Evolutionary conservation across 2,797 vertebrate species (phyloP).

Genomic region (Parambassis ranga): DNA sequence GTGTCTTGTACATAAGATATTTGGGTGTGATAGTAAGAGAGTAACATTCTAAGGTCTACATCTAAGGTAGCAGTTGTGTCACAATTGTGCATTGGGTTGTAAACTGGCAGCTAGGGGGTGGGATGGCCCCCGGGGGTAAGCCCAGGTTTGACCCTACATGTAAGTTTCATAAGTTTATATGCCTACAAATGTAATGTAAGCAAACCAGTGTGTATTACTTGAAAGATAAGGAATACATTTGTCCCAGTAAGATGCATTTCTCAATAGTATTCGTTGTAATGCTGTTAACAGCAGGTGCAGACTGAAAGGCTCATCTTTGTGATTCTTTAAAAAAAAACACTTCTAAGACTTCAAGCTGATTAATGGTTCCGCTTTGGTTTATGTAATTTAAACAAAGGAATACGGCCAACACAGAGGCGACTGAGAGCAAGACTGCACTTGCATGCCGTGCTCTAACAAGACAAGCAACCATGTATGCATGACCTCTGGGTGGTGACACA

Average conservation of each 20-base stretch:
- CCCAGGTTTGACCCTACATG: neutral
- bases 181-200: too few relatives aligned
- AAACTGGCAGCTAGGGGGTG: neutral
- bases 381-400: too few relatives aligned
- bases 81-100: neutral
- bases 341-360: neutral
- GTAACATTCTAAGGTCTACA: constrained; percentile 7
- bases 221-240: too few relatives aligned
- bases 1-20: constrained; percentile 7
- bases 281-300: neutral
- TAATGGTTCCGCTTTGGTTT: too few relatives aligned
- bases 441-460: too few relatives aligned
- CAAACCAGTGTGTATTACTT: too few relatives aligned
- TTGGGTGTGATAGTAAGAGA: constrained; percentile 6
- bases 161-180: neutral
- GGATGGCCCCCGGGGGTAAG: neutral
- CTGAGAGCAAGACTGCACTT: too few relatives aligned
- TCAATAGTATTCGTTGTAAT: neutral
- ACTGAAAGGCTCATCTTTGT: neutral
- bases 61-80: constrained; percentile 1
- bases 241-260: too few relatives aligned
- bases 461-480: too few relatives aligned
- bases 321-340: neutral
- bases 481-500: too few relatives aligned
- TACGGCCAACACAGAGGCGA: too few relatives aligned